These are phyloP conservation scores for Monodelphis domestica DNA, from an alignment of 2,797 vertebrate genomes.

Conservation along the genomic window DNA sequence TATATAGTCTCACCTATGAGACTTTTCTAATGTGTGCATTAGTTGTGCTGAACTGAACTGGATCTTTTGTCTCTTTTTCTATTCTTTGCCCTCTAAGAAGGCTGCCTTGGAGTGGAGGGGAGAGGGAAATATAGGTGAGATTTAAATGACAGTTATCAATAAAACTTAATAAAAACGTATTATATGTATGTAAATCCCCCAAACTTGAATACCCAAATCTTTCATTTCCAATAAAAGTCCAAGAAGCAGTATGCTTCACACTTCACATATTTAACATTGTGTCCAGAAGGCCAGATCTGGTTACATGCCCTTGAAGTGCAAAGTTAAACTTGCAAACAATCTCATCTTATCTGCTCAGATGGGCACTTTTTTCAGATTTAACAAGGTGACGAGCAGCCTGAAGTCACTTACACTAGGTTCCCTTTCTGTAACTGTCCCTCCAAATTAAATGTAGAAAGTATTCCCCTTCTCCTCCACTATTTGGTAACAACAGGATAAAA, in stretches of 20 bases:
- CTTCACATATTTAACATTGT: conserved; percentile 60
- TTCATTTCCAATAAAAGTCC: conserved; percentile 51
- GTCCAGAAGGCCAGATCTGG: conserved; percentile 46
- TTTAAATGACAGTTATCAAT: not conserved
- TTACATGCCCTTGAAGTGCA: conserved; percentile 70
- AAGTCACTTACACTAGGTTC: conserved; percentile 65
- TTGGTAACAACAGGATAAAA: conserved; percentile 65
- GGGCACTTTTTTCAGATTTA: conserved; percentile 54
- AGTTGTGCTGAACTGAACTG: not conserved
- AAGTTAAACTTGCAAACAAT: conserved; percentile 75
- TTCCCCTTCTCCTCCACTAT: conserved; percentile 49
- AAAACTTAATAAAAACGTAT: not conserved
- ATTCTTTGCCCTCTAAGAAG: not conserved
- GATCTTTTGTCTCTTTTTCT: not conserved
- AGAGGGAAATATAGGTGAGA: not conserved
- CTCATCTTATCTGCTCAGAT: conserved; percentile 77
- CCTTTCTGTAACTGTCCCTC: conserved; percentile 65
- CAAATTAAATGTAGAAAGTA: conserved; percentile 68
- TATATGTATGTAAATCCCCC: not conserved
- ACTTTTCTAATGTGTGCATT: not conserved
- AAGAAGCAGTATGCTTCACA: conserved; percentile 10
- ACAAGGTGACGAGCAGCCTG: conserved; percentile 69
- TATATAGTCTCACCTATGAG: not conserved
- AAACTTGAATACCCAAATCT: conserved; percentile 7
- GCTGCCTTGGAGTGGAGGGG: not conserved